Base-by-base conservation (phyloP, 2,888 invertebrate species). In the Phorcus lineatus region DNA sequence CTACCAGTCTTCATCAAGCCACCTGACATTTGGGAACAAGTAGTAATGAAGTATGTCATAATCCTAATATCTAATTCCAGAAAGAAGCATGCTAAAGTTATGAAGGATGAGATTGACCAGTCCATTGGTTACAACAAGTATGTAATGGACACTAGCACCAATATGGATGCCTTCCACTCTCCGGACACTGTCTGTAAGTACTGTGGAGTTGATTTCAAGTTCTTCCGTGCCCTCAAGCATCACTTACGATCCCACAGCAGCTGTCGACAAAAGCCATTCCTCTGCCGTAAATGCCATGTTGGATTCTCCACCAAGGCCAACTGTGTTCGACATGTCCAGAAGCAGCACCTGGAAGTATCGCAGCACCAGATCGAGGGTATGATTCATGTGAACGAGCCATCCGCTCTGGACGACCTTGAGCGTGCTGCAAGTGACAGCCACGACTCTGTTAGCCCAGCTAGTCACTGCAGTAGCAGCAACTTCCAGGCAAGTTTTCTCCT, bases 81-180 rank as follows among this genome's bases (percentile, higher is more conserved):
- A 85, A 98, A 98, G 92, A 95, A 97, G 31, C 98, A 98, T 90
- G 96, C 96, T 0, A 97, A 97, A 93, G 95, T 95, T 0, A 96
- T 96, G 0, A 95, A 97, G 79, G 97, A 97, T 87, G 97, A 98
- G 88, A 96, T 98, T 0, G 97, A 97, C 91, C 95, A 96, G 85
- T 95, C 96, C 7, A 96, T 98, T 82, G 90, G 90, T 55, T 90
- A 91, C 83, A 91, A 91, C 84, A 89, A 90, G 57, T 90, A 89
- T 82, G 90, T 88, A 77, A 80, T 84, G 6, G 86, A 88, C 6
- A 82, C 83, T 19, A 77, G 84, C 0, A 75, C 80, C 16, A 82
- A 82, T 7, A 40, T 84, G 2, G 89, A 89, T 31, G 82, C 86
- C 31, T 90, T 89, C 79, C 88, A 87, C 75, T 89, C 89, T 6